Conservation (phyloP, 2,113 vertebrate genomes). For the Merops nubicus region DNA sequence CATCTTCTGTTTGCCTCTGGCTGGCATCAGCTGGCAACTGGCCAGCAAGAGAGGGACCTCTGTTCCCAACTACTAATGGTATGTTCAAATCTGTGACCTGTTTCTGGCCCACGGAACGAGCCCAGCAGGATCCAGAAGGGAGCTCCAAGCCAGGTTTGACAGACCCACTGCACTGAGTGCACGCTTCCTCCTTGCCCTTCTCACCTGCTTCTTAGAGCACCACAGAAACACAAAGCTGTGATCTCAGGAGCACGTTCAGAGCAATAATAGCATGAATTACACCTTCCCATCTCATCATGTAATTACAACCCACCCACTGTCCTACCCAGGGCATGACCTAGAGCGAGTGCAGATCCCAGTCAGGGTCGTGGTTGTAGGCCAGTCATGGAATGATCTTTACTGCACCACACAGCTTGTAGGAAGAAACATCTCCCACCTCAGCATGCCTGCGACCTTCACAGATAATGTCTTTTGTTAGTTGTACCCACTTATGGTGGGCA, state of each 20-base stretch:
- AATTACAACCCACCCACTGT: background rate
- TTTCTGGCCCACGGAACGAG: background rate
- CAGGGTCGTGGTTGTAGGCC: background rate
- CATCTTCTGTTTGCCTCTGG: background rate
- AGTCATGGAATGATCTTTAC: background rate
- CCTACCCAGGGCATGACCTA: background rate
- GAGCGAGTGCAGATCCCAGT: background rate
- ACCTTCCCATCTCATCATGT: background rate
- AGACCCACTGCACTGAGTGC: rapidly evolving
- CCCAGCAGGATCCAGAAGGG: background rate
- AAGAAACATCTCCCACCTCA: background rate
- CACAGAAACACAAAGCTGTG: background rate
- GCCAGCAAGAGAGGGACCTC: background rate
- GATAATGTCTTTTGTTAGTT: background rate
- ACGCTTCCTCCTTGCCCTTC: background rate
- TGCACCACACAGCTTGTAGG: background rate
- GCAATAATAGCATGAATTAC: background rate
- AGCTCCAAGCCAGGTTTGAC: background rate
- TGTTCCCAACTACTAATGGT: background rate
- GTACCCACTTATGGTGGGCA: background rate
- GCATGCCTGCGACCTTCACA: background rate
- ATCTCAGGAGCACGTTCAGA: background rate
- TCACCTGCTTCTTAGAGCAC: background rate
- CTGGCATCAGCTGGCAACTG: background rate
- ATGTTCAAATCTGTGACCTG: background rate